Percentiles rank a stretch among this genome's conserved stretches.
Conservation (phyloP, 2,797 vertebrate genomes). For the Thalassophryne amazonica region DNA sequence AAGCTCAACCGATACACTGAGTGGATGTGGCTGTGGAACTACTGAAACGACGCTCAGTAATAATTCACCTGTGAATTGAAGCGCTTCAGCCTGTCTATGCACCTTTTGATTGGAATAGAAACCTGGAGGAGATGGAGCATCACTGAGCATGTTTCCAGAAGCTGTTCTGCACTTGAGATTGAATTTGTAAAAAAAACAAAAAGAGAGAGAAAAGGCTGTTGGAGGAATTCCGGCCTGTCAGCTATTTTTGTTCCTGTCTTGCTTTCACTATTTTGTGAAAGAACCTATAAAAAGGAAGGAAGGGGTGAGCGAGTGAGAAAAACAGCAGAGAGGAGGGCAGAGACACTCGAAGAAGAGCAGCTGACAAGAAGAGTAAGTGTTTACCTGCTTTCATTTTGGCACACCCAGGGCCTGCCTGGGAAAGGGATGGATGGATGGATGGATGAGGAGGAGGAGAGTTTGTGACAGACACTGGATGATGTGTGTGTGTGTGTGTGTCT, state of each 20-base stretch:
- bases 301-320: slow-evolving; percentile 56
- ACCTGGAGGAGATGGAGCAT: background rate
- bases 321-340: slow-evolving; percentile 41
- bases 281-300: slow-evolving; percentile 80
- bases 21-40: no score
- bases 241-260: slow-evolving; percentile 69
- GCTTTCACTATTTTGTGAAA: slow-evolving; percentile 87
- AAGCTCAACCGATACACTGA: no score
- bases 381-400: slow-evolving; percentile 50
- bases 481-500: slow-evolving; percentile 1
- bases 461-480: background rate
- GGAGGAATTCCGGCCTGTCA: slow-evolving; percentile 59
- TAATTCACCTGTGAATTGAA: slow-evolving; percentile 3
- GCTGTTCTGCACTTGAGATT: background rate
- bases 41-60: background rate
- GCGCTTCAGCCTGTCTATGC: background rate
- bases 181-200: slow-evolving; percentile 10
- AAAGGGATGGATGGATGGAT: slow-evolving; percentile 14
- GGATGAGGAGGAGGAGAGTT: slow-evolving; percentile 2
- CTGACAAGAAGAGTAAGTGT: slow-evolving; percentile 68
- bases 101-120: background rate
- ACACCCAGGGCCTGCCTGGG: slow-evolving; percentile 15
- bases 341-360: no score
- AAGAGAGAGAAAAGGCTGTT: background rate
- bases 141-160: background rate